Evolutionary conservation across 2,113 vertebrate genomes (phyloP).

Genomic region (Anthoscopus minutus): DNA sequence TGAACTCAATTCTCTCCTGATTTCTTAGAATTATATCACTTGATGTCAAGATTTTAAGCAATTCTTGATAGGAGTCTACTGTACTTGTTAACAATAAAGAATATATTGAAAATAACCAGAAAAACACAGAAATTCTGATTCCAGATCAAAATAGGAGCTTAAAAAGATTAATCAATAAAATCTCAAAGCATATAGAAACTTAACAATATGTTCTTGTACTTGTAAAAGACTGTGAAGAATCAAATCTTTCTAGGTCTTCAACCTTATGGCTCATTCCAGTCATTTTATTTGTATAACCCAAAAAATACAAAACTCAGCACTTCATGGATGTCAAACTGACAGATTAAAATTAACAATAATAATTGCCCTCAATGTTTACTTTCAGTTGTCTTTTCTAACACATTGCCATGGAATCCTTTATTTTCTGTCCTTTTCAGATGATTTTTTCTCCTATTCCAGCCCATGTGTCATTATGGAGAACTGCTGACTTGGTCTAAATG

Average conservation of each 20-base stretch:
- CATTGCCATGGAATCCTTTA: background rate
- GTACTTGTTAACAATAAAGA: background rate
- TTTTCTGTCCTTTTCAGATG: background rate
- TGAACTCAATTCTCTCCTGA: background rate
- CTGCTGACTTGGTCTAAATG: slow-evolving; percentile 17
- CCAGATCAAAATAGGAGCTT: background rate
- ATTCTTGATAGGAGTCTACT: background rate
- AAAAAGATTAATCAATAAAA: background rate
- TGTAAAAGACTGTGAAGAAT: background rate
- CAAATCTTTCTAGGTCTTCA: background rate
- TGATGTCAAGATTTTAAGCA: background rate
- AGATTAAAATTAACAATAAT: background rate
- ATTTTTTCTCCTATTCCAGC: background rate
- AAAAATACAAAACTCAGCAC: background rate
- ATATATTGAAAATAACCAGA: background rate
- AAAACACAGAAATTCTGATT: background rate
- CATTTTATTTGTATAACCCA: background rate
- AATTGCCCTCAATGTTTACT: background rate
- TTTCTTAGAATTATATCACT: background rate
- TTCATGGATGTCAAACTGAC: background rate
- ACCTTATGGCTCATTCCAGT: background rate
- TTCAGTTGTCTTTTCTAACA: background rate
- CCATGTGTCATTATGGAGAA: background rate
- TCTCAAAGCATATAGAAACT: background rate
- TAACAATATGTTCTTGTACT: background rate